A percentile compares a stretch with the other conserved stretches of the same genome.
Conservation (phyloP, 2,888 invertebrate species). For the Xanthia togata region DNA sequence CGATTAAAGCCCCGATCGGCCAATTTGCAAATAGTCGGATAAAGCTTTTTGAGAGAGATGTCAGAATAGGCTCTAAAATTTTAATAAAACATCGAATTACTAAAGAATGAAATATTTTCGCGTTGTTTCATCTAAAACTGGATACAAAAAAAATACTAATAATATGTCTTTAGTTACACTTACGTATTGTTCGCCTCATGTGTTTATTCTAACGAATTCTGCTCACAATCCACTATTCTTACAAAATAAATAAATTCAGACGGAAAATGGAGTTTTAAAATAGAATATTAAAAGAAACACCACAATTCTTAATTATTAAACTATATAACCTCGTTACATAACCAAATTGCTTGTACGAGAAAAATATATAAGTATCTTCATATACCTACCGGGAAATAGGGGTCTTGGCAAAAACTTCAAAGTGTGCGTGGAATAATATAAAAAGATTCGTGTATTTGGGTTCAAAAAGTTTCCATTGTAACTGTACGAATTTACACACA, state of each 20-base stretch:
- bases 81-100: not conserved
- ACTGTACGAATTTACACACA: conserved; percentile 33
- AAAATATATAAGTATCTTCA: conserved; percentile 14
- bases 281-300: not conserved
- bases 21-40: not conserved
- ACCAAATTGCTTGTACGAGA: conserved; percentile 34
- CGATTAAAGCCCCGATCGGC: not conserved
- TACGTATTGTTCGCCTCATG: not conserved
- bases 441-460: conserved; percentile 55
- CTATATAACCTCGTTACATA: conserved; percentile 42
- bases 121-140: not conserved
- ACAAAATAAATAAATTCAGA: not conserved
- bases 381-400: conserved; percentile 33
- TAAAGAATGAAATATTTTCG: not conserved
- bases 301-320: conserved; percentile 37
- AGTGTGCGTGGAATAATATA: conserved; percentile 53
- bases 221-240: not conserved
- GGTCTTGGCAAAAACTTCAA: conserved; percentile 42
- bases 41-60: not conserved
- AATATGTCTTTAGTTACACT: not conserved
- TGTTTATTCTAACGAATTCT: not conserved
- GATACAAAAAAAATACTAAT: too few species aligned
- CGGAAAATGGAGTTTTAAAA: not conserved
- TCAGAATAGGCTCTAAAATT: not conserved
- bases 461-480: conserved; percentile 56